Evolutionary conservation across 2,888 invertebrate species (phyloP), one percentile per base, ranked within the genome.

Genomic region (Orthosia cruda): DNA sequence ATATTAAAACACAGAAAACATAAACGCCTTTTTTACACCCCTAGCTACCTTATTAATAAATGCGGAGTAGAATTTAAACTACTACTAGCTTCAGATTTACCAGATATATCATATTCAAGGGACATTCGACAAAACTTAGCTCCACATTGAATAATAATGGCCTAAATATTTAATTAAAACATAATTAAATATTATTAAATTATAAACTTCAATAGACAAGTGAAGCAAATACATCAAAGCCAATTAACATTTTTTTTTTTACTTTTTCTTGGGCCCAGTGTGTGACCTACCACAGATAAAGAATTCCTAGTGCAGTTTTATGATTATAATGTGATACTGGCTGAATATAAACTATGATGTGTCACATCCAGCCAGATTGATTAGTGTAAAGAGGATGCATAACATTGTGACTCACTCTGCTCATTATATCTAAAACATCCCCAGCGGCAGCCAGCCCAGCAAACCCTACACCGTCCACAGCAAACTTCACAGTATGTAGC

Each of bases 381-480:
- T 67, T 26, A 62, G 40, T n/a, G 9, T 45, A 71, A 59, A 52
- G 13, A 59, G 26, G 49, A 66, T 47, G 23, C 9, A 49, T 40
- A 63, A 50, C 1, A 58, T 47, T 78, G 32, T 71, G 16, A 94
- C 97, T 97, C 96, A 98, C 98, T 96, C 99, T 98, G 87, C 99
- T 98, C 89, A 99, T 97, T 88, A 99, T 99, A 96, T 99, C 99
- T 89, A 99, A 97, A 88, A 99, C 98, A 96, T 99, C 99, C 45
- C 99, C 99, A 68, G 98, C 97, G 66, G 98, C 98, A 85, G 98
- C 98, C 71, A 99, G 95, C 72, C 98, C 97, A 5, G 98, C 98
- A 91, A 98, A 98, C 0, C 99, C 99, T 73, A 98, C 97, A 3
- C 99, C 99, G 94, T 99, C 99, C 49, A 98, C 97, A 16, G 99